These are phyloP conservation scores for Armadillidium nasatum DNA, from an alignment of 1,140 invertebrate genomes.

Conservation along the genomic window DNA sequence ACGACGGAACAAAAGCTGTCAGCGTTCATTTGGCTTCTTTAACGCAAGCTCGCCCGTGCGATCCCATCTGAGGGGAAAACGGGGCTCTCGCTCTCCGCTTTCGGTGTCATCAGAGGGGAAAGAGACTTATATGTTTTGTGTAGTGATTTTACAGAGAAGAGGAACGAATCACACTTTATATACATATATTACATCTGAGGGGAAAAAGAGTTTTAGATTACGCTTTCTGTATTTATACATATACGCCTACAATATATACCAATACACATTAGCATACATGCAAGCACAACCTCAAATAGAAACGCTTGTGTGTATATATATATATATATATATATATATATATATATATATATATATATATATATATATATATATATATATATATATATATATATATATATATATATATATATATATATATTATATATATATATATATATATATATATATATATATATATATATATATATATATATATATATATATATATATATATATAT, in stretches of 20 bases:
- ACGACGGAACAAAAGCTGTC: not conserved
- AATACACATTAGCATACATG: no score
- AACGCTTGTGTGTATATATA: not conserved
- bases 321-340: constrained; percentile 6
- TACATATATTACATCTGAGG: not conserved
- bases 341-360: constrained; percentile 6
- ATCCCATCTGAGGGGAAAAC: not conserved
- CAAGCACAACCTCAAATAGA: no score
- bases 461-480: no score
- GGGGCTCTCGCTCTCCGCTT: not conserved
- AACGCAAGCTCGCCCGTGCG: not conserved
- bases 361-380: no score
- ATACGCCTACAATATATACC: no score
- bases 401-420: no score
- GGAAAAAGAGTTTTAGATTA: constrained; percentile 1
- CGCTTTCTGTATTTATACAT: not conserved
- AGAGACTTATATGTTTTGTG: not conserved
- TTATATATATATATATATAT: no score
- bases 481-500: no score
- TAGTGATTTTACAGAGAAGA: not conserved
- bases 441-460: no score
- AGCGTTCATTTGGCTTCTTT: not conserved
- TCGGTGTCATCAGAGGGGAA: not conserved
- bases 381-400: no score
- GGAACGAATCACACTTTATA: not conserved